Conservation (phyloP, 2,888 invertebrate species). For the Dyspetes luteomarginatus region DNA sequence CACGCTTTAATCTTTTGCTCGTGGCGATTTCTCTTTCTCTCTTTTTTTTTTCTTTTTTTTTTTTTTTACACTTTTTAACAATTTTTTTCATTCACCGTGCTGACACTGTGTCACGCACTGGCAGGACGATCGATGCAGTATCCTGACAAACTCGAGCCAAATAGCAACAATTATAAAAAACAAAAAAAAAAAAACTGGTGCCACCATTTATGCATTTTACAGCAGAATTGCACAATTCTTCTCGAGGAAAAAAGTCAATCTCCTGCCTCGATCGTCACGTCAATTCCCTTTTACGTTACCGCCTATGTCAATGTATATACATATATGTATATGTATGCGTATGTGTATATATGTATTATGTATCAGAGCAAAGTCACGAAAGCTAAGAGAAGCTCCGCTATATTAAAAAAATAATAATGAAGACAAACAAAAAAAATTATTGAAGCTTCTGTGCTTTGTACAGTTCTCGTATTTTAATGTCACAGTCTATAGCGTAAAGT, state of each 20-base stretch:
- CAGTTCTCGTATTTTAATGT: constrained; percentile 16
- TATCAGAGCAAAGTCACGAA: constrained; percentile 57
- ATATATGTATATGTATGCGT: no score
- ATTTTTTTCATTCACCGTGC: constrained; percentile 26
- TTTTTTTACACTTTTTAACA: constrained; percentile 5
- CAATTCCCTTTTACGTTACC: constrained; percentile 54
- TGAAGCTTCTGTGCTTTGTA: not conserved
- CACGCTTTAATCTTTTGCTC: constrained; percentile 57
- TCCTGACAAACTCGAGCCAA: not conserved
- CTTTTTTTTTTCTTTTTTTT: constrained; percentile 24
- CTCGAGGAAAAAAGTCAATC: constrained; percentile 18
- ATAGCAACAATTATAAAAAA: not conserved
- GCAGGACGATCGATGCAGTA: constrained; percentile 45
- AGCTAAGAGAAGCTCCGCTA: constrained; percentile 37
- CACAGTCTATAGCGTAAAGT: not conserved
- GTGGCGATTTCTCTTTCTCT: constrained; percentile 50
- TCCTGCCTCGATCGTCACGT: constrained; percentile 49
- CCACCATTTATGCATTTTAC: not conserved
- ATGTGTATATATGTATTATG: no score
- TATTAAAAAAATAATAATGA: constrained; percentile 8
- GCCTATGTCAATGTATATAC: constrained; percentile 60
- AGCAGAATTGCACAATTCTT: not conserved
- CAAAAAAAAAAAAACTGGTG: not conserved
- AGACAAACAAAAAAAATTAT: constrained; percentile 5
- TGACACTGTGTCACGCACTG: constrained; percentile 36